A percentile compares a stretch with the other conserved stretches of the same genome.
Evolutionary conservation across 2,113 vertebrate species (phyloP).

Genomic region (Phoxinus phoxinus): DNA sequence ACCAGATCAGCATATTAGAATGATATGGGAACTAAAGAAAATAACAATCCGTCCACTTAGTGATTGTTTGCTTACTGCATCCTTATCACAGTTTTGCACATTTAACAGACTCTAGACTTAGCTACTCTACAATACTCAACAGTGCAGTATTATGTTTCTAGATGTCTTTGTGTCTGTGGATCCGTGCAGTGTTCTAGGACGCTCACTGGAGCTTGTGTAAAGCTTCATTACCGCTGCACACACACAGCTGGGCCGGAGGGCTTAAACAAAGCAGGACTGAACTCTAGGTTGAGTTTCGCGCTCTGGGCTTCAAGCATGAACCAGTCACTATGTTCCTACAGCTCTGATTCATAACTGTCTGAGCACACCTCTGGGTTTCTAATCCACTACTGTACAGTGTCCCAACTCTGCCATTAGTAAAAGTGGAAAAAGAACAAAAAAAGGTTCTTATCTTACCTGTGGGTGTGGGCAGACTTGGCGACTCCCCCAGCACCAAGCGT

Average conservation of each 20-base stretch:
- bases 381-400: conserved; percentile 15
- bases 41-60: neutral
- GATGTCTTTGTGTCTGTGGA: conserved; percentile 1
- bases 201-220: conserved; percentile 1
- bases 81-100: neutral
- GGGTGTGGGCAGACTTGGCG: conserved; percentile 68
- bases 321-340: conserved; percentile 1
- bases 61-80: neutral
- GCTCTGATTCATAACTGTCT: conserved; percentile 47
- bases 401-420: neutral
- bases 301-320: conserved; percentile 29
- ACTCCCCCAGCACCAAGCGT: conserved; percentile 79
- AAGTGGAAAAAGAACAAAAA: neutral
- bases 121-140: neutral
- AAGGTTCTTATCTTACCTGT: conserved; percentile 55
- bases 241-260: neutral
- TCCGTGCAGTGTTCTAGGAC: conserved; percentile 11
- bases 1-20: neutral
- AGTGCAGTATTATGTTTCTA: neutral
- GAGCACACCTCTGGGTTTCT: conserved; percentile 5
- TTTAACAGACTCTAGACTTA: neutral
- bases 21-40: neutral
- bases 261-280: conserved; percentile 31
- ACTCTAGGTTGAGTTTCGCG: conserved; percentile 21
- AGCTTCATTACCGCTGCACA: conserved; percentile 14